A percentile compares a stretch with the other conserved stretches of the same genome.
Evolutionary conservation across 2,888 invertebrate species (phyloP).

Genomic region (Scrobipalpa costella): DNA sequence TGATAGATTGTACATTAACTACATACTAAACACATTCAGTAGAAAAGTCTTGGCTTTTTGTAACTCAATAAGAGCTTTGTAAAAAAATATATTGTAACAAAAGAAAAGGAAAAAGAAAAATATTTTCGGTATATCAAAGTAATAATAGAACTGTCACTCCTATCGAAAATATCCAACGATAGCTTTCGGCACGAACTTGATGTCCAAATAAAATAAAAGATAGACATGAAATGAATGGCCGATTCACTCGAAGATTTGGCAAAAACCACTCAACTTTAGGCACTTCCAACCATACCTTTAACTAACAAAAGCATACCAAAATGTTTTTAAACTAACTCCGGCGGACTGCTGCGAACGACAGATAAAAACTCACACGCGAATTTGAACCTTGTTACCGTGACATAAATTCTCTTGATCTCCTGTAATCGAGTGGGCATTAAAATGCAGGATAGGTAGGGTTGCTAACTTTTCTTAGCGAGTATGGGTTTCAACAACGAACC

Average conservation of each 20-base stretch:
- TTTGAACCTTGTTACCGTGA: constrained; percentile 9
- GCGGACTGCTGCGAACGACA: not conserved
- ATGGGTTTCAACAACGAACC: too few relatives aligned
- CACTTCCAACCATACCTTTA: not conserved
- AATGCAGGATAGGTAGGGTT: constrained; percentile 7
- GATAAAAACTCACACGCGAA: constrained; percentile 7
- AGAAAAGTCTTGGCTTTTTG: too few relatives aligned
- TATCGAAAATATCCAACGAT: too few relatives aligned
- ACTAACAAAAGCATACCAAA: constrained; percentile 5
- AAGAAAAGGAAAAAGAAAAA: too few relatives aligned
- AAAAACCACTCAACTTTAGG: constrained; percentile 1
- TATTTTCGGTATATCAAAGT: too few relatives aligned
- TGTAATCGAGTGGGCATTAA: constrained; percentile 15
- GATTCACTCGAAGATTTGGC: not conserved
- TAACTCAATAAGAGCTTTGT: too few relatives aligned
- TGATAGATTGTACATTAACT: too few relatives aligned
- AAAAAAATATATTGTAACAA: too few relatives aligned
- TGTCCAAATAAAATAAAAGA: not conserved
- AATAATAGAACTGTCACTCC: too few relatives aligned
- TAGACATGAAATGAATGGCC: not conserved
- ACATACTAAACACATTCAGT: too few relatives aligned
- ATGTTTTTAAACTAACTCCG: not conserved
- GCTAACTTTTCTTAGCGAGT: too few relatives aligned
- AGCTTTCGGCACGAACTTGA: not conserved
- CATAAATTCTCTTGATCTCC: constrained; percentile 11